phyloP scores from a whole-genome alignment of 2,888 invertebrate species.

The Malacosoma neustria region DNA sequence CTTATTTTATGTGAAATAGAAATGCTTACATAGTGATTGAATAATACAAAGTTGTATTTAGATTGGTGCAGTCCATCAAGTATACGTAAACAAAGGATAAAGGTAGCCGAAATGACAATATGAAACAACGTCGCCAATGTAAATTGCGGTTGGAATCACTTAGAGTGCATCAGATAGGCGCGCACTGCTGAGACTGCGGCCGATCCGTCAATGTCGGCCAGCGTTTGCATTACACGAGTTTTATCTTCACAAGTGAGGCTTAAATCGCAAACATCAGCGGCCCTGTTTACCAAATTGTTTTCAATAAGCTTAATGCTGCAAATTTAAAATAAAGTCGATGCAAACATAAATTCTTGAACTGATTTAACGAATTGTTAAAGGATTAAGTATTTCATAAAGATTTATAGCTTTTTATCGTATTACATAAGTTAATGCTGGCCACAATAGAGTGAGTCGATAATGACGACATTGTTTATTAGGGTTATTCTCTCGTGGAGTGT shows the following conservation, averaged over 20 bases:
- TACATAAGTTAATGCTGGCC: conserved; percentile 45
- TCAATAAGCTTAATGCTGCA: conserved; percentile 64
- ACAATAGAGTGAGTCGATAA: conserved; percentile 52
- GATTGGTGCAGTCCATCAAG: conserved; percentile 22
- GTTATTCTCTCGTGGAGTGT: conserved; percentile 29
- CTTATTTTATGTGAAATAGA: too few species aligned
- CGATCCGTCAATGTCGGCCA: conserved; percentile 70
- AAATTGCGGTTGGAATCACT: conserved; percentile 68
- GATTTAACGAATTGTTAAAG: conserved; percentile 50
- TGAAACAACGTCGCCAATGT: conserved; percentile 61
- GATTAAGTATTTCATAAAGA: conserved; percentile 55
- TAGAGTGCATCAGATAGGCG: conserved; percentile 71
- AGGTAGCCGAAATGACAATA: conserved; percentile 57
- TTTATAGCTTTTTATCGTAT: conserved; percentile 58
- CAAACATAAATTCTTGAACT: conserved; percentile 39
- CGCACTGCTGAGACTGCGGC: conserved; percentile 57
- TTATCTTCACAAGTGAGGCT: conserved; percentile 61
- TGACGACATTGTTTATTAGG: conserved; percentile 41
- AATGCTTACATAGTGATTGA: too few species aligned
- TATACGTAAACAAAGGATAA: conserved; percentile 45
- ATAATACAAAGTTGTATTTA: too few species aligned
- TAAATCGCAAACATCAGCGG: conserved; percentile 67
- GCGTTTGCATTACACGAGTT: conserved; percentile 70
- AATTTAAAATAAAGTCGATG: conserved; percentile 38
- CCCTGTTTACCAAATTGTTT: conserved; percentile 71